phyloP scores from a whole-genome alignment of 2,113 vertebrate genomes.

The Upupa epops region DNA sequence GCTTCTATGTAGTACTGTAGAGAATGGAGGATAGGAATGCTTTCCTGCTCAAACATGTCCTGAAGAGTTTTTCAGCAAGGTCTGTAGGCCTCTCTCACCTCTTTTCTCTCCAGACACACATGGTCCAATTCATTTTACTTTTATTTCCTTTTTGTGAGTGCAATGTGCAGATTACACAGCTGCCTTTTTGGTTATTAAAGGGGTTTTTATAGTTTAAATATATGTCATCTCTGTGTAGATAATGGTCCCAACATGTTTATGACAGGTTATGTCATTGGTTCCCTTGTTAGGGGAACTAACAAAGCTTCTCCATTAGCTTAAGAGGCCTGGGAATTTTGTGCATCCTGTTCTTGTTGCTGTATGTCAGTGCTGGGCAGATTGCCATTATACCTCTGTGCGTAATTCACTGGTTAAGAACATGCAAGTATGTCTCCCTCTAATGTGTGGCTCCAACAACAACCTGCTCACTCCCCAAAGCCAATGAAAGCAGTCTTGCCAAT shows the following conservation, averaged over 20 bases:
- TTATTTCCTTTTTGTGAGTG: slow-evolving; percentile 61
- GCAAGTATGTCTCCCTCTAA: slow-evolving; percentile 56
- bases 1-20: neutral
- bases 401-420: slow-evolving; percentile 50
- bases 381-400: slow-evolving; percentile 52
- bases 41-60: neutral
- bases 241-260: slow-evolving; percentile 54
- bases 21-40: neutral
- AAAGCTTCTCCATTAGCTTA: slow-evolving; percentile 49
- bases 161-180: slow-evolving; percentile 24
- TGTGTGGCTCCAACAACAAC: slow-evolving; percentile 63
- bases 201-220: slow-evolving; percentile 43
- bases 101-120: slow-evolving; percentile 4
- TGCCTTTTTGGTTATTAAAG: slow-evolving; percentile 59
- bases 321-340: slow-evolving; percentile 66
- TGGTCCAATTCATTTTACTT: slow-evolving; percentile 32
- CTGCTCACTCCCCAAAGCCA: slow-evolving; percentile 57
- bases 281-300: slow-evolving; percentile 40
- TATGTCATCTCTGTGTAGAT: slow-evolving; percentile 8
- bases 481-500: slow-evolving; percentile 10
- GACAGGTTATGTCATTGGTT: slow-evolving; percentile 64
- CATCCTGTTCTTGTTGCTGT: slow-evolving; percentile 65
- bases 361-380: slow-evolving; percentile 56
- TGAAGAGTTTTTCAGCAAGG: neutral
- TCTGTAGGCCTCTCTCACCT: neutral